These are phyloP conservation scores for Hafferia zeledoni DNA, from an alignment of 2,797 vertebrate species.

Conservation along the genomic window DNA sequence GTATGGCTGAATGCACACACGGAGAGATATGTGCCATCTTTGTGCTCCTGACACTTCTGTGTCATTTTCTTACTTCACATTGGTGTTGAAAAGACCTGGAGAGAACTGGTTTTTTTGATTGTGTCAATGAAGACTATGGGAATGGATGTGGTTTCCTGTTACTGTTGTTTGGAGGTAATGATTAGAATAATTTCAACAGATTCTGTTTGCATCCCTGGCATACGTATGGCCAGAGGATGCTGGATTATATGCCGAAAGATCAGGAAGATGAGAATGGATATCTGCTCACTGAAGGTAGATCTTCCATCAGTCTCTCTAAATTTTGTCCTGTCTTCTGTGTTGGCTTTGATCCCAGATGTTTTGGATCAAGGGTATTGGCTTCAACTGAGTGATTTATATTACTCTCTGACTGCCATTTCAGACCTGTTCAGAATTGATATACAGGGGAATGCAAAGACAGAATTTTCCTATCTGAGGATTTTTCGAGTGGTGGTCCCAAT, in stretches of 20 bases:
- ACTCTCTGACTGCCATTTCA: background rate
- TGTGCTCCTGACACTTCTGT: background rate
- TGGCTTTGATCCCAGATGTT: background rate
- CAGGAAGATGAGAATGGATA: background rate
- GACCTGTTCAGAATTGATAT: background rate
- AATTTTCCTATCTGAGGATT: background rate
- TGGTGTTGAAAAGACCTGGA: background rate
- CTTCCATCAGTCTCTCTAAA: conserved; percentile 16
- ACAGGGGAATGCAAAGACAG: background rate
- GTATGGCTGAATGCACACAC: background rate
- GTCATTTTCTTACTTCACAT: background rate
- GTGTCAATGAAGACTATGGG: background rate
- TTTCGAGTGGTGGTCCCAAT: background rate
- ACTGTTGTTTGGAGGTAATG: background rate
- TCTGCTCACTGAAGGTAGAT: background rate
- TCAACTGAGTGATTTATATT: background rate
- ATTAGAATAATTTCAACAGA: conserved; percentile 4
- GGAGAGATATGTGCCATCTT: background rate
- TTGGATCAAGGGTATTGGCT: background rate
- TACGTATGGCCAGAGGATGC: background rate
- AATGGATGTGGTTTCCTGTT: background rate
- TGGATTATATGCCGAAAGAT: background rate
- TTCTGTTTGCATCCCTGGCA: background rate
- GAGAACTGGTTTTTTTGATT: background rate
- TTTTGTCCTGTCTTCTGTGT: background rate